Percentiles rank a stretch among this genome's conserved stretches.
phyloP scores from a whole-genome alignment of 1,140 invertebrate species.

The Dendroctonus ponderosae region DNA sequence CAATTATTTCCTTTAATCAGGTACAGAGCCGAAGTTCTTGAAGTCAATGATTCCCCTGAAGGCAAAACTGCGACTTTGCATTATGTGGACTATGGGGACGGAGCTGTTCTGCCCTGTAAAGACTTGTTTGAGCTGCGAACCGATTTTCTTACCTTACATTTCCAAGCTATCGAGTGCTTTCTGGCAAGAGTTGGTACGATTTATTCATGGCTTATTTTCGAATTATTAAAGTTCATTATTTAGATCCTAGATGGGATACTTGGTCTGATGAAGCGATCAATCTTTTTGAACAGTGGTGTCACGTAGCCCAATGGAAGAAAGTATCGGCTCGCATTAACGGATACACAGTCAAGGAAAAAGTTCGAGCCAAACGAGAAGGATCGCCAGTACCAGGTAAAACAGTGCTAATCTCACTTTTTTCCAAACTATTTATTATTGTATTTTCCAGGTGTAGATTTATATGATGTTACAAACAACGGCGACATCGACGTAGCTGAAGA shows the following conservation, averaged over 20 bases:
- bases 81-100: conserved; percentile 81
- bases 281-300: conserved; percentile 67
- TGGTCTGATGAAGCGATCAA: conserved; percentile 70
- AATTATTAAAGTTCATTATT: conserved; percentile 2
- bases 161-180: conserved; percentile 78
- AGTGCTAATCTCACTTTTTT: too few relatives aligned
- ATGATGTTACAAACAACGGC: conserved; percentile 50
- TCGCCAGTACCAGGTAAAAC: conserved; percentile 59
- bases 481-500: conserved; percentile 47
- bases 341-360: conserved; percentile 58
- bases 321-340: conserved; percentile 66
- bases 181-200: conserved; percentile 64
- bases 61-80: conserved; percentile 64
- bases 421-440: not conserved
- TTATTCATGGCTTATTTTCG: not conserved
- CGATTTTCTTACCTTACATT: conserved; percentile 69
- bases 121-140: conserved; percentile 68
- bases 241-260: conserved; percentile 42
- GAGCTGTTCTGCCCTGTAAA: conserved; percentile 59
- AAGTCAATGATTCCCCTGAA: conserved; percentile 57
- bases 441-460: conserved; percentile 55
- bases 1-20: conserved; percentile 25
- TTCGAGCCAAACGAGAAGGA: conserved; percentile 54
- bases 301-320: conserved; percentile 64
- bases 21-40: conserved; percentile 58